Percentiles rank a stretch among this genome's conserved stretches.
phyloP scores from a whole-genome alignment of 2,113 vertebrate species.

The Butorides virescens region DNA sequence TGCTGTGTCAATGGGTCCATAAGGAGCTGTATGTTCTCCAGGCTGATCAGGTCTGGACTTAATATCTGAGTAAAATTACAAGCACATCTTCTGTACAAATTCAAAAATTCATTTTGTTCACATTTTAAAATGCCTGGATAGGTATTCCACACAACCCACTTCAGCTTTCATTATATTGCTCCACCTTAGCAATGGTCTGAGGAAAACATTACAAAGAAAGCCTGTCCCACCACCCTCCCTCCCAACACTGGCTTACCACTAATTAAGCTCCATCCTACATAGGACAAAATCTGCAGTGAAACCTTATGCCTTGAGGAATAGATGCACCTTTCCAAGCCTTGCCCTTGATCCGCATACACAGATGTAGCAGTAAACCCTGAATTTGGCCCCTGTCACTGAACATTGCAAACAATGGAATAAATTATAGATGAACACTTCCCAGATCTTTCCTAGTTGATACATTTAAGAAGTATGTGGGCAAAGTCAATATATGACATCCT shows the following conservation, averaged over 20 bases:
- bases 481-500: neutral
- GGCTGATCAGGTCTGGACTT: neutral
- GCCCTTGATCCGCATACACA: neutral
- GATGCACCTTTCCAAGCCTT: neutral
- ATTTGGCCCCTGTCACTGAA: neutral
- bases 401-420: neutral
- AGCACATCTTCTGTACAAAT: neutral
- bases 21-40: neutral
- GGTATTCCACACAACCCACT: neutral
- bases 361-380: neutral
- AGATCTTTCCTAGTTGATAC: neutral
- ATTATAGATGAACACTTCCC: neutral
- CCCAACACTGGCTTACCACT: neutral
- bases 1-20: neutral
- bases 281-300: neutral
- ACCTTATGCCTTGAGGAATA: neutral
- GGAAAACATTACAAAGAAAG: neutral
- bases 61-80: neutral
- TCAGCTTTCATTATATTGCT: neutral
- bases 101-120: neutral
- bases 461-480: neutral
- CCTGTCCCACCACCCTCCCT: no score
- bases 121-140: neutral
- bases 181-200: neutral
- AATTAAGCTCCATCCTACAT: fast-evolving